phyloP scores from a whole-genome alignment of 2,888 invertebrate species.

The Strigamia crassipes region DNA sequence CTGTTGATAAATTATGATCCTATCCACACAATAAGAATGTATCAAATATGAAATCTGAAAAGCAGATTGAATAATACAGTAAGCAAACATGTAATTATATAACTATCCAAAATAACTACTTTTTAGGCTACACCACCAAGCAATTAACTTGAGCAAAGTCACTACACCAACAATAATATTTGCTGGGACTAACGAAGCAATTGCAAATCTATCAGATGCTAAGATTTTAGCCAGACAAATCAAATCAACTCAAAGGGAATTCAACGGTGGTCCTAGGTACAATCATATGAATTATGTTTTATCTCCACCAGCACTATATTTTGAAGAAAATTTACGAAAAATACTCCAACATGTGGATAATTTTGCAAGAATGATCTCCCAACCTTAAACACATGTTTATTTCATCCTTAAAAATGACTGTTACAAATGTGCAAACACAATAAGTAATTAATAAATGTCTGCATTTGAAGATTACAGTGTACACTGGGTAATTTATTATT shows the following conservation, averaged over 20 bases:
- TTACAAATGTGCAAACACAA: background rate
- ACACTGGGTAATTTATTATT: background rate
- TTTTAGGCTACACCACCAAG: background rate
- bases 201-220: background rate
- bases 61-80: too few relatives aligned
- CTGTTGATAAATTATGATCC: too few relatives aligned
- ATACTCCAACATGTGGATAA: background rate
- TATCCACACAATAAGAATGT: too few relatives aligned
- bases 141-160: background rate
- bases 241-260: background rate
- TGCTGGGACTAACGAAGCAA: background rate
- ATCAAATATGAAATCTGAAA: too few relatives aligned
- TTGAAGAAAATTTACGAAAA: background rate
- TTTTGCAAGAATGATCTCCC: background rate
- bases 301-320: background rate
- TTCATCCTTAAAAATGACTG: background rate
- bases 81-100: too few relatives aligned
- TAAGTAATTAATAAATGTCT: slow-evolving; percentile 11
- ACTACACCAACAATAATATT: background rate
- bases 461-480: background rate
- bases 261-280: background rate
- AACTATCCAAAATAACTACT: background rate
- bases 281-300: background rate
- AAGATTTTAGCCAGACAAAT: background rate
- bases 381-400: background rate